phyloP scores from a whole-genome alignment of 92 coral and sea anemone species.

The Porites rus region DNA sequence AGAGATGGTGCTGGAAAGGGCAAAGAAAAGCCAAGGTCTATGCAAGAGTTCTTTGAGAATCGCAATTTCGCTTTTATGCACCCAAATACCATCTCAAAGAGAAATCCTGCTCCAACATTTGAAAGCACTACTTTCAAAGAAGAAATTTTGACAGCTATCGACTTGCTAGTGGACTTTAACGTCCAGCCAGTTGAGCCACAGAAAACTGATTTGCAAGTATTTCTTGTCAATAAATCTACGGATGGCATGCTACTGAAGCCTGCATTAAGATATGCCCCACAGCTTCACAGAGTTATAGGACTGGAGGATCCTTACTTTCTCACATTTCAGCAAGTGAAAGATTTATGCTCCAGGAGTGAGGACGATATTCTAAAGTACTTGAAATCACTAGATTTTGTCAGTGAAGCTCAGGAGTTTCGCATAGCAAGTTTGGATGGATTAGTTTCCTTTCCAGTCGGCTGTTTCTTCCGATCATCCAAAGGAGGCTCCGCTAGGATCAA shows the following conservation, averaged over 20 bases:
- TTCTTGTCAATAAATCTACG: neutral
- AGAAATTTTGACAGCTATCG: constrained; percentile 51
- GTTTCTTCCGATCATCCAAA: constrained; percentile 56
- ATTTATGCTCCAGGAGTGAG: constrained; percentile 15
- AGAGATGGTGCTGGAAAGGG: constrained; percentile 49
- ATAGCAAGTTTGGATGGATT: constrained; percentile 47
- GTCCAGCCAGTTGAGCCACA: neutral
- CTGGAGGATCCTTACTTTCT: constrained; percentile 36
- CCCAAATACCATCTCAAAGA: constrained; percentile 56
- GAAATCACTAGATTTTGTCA: constrained; percentile 51
- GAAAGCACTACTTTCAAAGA: constrained; percentile 25
- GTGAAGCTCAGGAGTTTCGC: constrained; percentile 62
- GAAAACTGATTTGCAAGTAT: neutral
- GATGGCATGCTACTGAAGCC: neutral
- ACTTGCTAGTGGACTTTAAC: neutral
- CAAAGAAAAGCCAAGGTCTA: constrained; percentile 21
- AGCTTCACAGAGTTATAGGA: constrained; percentile 13
- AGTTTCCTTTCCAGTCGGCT: constrained; percentile 66
- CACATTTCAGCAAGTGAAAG: constrained; percentile 22
- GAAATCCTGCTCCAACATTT: constrained; percentile 31
- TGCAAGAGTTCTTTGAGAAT: constrained; percentile 47
- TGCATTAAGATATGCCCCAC: neutral
- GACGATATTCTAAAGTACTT: constrained; percentile 28
- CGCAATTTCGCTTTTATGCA: constrained; percentile 55
- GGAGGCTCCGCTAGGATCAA: constrained; percentile 56